Base-by-base conservation (phyloP, 2,888 invertebrate species). In the Hydraecia micacea region DNA sequence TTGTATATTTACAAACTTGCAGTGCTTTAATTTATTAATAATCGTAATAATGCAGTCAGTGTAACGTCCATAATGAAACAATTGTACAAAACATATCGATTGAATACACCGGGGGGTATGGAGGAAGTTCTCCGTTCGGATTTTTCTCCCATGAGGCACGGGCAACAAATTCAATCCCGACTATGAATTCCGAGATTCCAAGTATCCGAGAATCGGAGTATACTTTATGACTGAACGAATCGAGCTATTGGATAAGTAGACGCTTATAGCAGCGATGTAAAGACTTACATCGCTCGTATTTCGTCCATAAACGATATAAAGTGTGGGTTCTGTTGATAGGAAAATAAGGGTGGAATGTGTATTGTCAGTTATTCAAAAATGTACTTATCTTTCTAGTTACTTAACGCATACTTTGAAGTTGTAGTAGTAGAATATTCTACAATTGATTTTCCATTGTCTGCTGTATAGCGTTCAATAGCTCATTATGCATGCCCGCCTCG, bases 151-250 rank as follows among this genome's bases (percentile, higher is more conserved):
- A 39, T 46, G 70, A 49, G 75, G 72, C 36, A 69, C 32, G 8
- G 42, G 42, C 25, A 71, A 73, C 66, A 71, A 81, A 85, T 74
- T 72, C 83, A 85, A 84, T 85, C 66, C 36, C 62, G 25, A 46
- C 66, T 65, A 74, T 67, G 85, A 65, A 83, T 84, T 63, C 70
- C 39, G 36, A 77, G 58, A 63, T 63, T 83, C 68, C 49, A 21
- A 66, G 58, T 75, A 73, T 77, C 46, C 15, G 42, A n/a, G 55
- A 67, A 55, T 46, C 55, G 18, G 60, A 75, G 73, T 79, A 63
- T 60, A 80, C 77, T 85, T 71, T 81, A 80, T 80, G 82, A 85
- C 81, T 78, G 82, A 78, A 69, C 49, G 75, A 68, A 71, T 82
- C 46, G 73, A 62, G 71, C 82, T 86, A 85, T 75, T 73, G 73